A percentile compares a stretch with the other conserved stretches of the same genome.
Conservation (phyloP, 2,888 invertebrate genomes). For the Lordiphosa andalusiaca region DNA sequence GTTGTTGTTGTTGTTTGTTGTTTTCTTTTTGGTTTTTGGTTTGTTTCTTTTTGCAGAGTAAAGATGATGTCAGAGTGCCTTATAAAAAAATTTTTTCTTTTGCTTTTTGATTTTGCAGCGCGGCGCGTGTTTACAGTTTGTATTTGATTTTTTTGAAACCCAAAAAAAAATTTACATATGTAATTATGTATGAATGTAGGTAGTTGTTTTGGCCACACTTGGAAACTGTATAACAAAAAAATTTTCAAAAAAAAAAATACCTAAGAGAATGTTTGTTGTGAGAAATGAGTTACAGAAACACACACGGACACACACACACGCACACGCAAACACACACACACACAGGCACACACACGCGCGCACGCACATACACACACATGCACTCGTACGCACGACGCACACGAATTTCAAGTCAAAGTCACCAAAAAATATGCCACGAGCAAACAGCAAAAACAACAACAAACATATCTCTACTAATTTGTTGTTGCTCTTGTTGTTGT, state of each 20-base stretch:
- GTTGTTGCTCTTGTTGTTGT: conserved; percentile 3
- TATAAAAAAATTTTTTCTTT: conserved; percentile 36
- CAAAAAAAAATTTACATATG: conserved; percentile 4
- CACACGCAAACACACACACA: conserved; percentile 20
- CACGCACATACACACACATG: conserved; percentile 16
- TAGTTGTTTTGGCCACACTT: conserved; percentile 20
- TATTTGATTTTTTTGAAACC: conserved; percentile 11
- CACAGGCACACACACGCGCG: conserved; percentile 16
- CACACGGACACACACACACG: conserved; percentile 18
- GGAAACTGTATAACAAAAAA: conserved; percentile 8
- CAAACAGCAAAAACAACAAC: conserved; percentile 36
- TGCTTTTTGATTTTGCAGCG: conserved; percentile 19
- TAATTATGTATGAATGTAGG: conserved; percentile 6
- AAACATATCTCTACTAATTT: conserved; percentile 5
- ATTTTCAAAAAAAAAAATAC: conserved; percentile 17
- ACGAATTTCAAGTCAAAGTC: conserved; percentile 34
- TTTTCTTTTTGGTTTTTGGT: conserved; percentile 16
- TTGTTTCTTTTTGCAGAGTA: conserved; percentile 14
- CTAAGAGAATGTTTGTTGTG: not conserved
- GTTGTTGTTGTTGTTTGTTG: conserved; percentile 22
- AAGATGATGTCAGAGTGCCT: conserved; percentile 65
- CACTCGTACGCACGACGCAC: conserved; percentile 7
- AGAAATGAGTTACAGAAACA: conserved; percentile 24
- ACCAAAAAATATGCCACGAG: conserved; percentile 62
- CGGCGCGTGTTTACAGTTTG: conserved; percentile 15